phyloP scores from a whole-genome alignment of 2,888 invertebrate species.

The Rhagonycha fulva region DNA sequence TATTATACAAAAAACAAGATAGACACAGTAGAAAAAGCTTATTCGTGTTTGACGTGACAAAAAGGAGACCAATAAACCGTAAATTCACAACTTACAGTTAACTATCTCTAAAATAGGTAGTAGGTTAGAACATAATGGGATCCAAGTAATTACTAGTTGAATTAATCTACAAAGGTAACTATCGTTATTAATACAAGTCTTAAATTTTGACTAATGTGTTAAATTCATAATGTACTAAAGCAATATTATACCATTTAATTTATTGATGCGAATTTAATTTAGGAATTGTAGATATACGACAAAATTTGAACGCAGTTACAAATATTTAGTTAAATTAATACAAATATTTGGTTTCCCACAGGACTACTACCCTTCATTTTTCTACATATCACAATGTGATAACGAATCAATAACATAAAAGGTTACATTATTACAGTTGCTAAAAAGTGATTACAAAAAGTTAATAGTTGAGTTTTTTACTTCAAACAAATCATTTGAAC shows the following conservation, averaged over 20 bases:
- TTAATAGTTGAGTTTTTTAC: too few relatives aligned
- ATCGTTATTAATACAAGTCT: slow-evolving; percentile 17
- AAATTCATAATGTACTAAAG: background rate
- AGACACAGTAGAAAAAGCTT: background rate
- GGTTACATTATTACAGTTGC: too few relatives aligned
- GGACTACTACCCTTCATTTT: background rate
- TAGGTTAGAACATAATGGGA: slow-evolving; percentile 14
- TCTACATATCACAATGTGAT: background rate
- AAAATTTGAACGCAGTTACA: background rate
- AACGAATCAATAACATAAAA: too few relatives aligned
- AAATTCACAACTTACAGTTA: slow-evolving; percentile 21
- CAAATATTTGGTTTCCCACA: background rate
- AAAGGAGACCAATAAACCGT: slow-evolving; percentile 13
- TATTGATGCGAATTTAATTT: background rate
- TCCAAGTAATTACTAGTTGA: slow-evolving; percentile 35
- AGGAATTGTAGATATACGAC: background rate
- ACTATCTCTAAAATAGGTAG: slow-evolving; percentile 10
- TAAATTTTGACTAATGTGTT: background rate
- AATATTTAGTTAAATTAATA: background rate
- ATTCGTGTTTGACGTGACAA: background rate
- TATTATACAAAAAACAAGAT: background rate
- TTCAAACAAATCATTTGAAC: too few relatives aligned
- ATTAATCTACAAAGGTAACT: slow-evolving; percentile 30
- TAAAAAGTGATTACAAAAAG: too few relatives aligned
- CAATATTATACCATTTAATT: background rate